Percentiles rank a stretch among this genome's conserved stretches.
phyloP scores from a whole-genome alignment of 2,888 invertebrate genomes.

The Xylota sylvarum region DNA sequence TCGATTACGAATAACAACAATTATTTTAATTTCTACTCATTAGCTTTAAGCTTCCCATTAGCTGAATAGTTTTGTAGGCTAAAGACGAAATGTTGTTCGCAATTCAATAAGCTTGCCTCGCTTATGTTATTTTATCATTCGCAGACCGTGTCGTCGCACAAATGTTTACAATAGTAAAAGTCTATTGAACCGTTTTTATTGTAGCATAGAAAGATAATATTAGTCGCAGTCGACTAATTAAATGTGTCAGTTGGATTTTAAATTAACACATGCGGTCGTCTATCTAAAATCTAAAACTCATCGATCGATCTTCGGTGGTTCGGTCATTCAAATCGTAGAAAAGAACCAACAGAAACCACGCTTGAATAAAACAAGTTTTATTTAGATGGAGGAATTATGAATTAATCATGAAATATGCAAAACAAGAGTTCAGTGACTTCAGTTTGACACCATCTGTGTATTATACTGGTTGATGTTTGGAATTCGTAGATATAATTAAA shows the following conservation, averaged over 20 bases:
- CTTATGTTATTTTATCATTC: background rate
- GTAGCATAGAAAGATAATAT: background rate
- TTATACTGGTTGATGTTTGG: background rate
- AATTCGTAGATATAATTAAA: background rate
- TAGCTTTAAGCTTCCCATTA: background rate
- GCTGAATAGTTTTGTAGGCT: background rate
- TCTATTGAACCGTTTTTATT: slow-evolving; percentile 10
- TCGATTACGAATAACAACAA: background rate
- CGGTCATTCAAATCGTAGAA: background rate
- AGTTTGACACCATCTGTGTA: background rate
- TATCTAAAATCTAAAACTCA: background rate
- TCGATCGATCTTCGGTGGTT: background rate
- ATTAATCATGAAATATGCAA: slow-evolving; percentile 3
- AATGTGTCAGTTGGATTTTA: background rate
- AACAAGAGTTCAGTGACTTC: slow-evolving; percentile 13
- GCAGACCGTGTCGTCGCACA: background rate
- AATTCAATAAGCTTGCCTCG: background rate
- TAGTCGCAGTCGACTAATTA: slow-evolving; percentile 3
- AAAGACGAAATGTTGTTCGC: background rate
- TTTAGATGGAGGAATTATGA: background rate
- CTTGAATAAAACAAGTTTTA: slow-evolving; percentile 13
- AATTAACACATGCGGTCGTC: background rate
- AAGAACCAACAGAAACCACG: background rate
- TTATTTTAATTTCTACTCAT: background rate
- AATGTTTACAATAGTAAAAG: background rate